phyloP scores from a whole-genome alignment of 35 echinoderm and acorn worm species.

The Nesometra sesokonis region DNA sequence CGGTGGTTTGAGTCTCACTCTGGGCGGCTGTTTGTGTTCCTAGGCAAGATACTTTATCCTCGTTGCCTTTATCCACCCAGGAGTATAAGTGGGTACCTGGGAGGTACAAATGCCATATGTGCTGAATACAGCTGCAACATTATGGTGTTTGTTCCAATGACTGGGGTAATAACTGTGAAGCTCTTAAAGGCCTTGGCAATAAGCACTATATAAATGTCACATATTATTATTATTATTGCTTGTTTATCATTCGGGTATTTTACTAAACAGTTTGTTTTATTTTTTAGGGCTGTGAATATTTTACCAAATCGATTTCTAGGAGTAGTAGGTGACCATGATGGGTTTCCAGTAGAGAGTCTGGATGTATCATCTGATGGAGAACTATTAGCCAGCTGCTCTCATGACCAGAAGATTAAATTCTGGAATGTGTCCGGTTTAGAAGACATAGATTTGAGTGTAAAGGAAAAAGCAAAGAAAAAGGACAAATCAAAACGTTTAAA shows the following conservation, averaged over 20 bases:
- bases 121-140: too few relatives aligned
- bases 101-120: too few relatives aligned
- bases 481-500: constrained; percentile 55
- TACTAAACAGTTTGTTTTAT: not conserved
- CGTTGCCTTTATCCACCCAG: too few relatives aligned
- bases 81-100: too few relatives aligned
- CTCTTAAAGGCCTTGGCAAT: too few relatives aligned
- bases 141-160: too few relatives aligned
- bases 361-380: constrained; percentile 36
- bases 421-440: constrained; percentile 70
- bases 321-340: constrained; percentile 75
- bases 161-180: too few relatives aligned
- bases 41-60: too few relatives aligned
- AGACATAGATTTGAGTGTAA: constrained; percentile 43
- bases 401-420: constrained; percentile 91
- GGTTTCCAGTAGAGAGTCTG: constrained; percentile 56
- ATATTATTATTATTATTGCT: too few relatives aligned
- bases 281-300: constrained; percentile 66
- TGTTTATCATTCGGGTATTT: not conserved
- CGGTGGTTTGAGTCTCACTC: too few relatives aligned
- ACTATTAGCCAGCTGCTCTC: constrained; percentile 49
- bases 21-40: too few relatives aligned
- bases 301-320: constrained; percentile 82
- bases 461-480: constrained; percentile 36
- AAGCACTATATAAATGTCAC: too few relatives aligned